Evolutionary conservation across 92 coral and sea anemone genomes (phyloP), one percentile per base, ranked within the genome.

Genomic region (Zoanthus gigantus): DNA sequence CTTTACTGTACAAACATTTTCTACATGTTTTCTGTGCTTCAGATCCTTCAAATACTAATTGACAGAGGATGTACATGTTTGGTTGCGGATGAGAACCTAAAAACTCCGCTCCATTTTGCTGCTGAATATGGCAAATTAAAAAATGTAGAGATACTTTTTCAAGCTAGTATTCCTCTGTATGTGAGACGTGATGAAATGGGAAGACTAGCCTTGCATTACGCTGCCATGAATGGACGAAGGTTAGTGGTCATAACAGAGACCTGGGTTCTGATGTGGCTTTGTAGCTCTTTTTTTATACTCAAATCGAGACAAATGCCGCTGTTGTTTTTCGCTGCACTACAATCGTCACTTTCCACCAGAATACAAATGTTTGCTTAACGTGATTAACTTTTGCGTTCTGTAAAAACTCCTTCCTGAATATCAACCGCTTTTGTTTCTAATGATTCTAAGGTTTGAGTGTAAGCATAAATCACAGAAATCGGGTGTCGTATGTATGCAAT

Each of bases 151-250:
- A 82, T 80, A 69, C 79, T 94, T 23, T 60, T 90, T 0, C 76
- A 87, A 28, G 86, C 94, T 17, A 87, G 91, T 11, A 79, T 88
- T 28, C 32, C 90, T 71, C 31, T 90, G 14, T 60, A 82, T 11
- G 28, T 48, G 85, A 89, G 86, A 60, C 84, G 79, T 17, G 98
- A 94, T 58, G 57, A 52, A 0, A 72, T 77, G 67, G 92, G 89
- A 4, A 86, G 90, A 81, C 89, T 90, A 17, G 86, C 98, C 1
- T 56, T 94, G 31, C 98, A 94, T 72, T 78, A 87, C 29, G 98
- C 98, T 48, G 98, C 95, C 6, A 61, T 93, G 66, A 93, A 94
- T 78, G 90, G 89, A 46, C 87, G 87, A 86, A 87, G 94, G 98
- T 94, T 32, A 50, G 85, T n/a, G 5, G 23, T 4, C 2, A 9